Conservation (phyloP, 2,113 vertebrate genomes). For the Shinisaurus crocodilurus region DNA sequence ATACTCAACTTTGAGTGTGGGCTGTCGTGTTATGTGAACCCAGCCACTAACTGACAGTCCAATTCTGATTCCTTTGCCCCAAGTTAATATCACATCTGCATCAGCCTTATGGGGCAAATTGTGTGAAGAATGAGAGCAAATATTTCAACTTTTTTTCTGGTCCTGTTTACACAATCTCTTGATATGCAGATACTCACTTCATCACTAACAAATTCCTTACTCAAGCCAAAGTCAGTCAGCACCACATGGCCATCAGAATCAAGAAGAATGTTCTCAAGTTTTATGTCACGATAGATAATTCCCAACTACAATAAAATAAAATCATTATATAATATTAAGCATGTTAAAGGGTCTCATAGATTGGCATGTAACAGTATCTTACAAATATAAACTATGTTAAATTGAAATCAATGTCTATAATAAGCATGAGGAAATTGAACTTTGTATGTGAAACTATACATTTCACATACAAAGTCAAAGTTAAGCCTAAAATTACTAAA, state of each 20-base stretch:
- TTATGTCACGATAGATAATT: conserved; percentile 97
- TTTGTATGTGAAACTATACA: background rate
- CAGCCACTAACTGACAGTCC: background rate
- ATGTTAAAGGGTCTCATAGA: background rate
- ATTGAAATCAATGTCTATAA: background rate
- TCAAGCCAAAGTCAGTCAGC: conserved; percentile 97
- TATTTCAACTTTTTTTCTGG: conserved; percentile 15
- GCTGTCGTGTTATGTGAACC: too few species aligned
- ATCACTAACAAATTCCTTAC: conserved; percentile 96
- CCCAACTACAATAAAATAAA: conserved; percentile 85
- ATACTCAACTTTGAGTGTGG: too few species aligned
- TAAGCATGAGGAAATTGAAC: background rate
- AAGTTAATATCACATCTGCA: background rate
- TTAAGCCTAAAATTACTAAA: background rate
- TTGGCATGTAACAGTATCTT: background rate
- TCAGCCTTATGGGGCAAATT: background rate
- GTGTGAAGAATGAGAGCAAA: background rate
- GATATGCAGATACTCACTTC: conserved; percentile 85
- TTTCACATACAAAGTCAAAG: background rate
- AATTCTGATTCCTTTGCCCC: background rate
- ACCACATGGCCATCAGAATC: conserved; percentile 96
- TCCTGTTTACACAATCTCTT: conserved; percentile 26
- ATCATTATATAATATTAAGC: background rate
- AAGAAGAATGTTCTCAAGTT: conserved; percentile 97
- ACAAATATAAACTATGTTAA: background rate